Conservation (phyloP, 92 coral and sea anemone species). For the Pocillopora meandrina region DNA sequence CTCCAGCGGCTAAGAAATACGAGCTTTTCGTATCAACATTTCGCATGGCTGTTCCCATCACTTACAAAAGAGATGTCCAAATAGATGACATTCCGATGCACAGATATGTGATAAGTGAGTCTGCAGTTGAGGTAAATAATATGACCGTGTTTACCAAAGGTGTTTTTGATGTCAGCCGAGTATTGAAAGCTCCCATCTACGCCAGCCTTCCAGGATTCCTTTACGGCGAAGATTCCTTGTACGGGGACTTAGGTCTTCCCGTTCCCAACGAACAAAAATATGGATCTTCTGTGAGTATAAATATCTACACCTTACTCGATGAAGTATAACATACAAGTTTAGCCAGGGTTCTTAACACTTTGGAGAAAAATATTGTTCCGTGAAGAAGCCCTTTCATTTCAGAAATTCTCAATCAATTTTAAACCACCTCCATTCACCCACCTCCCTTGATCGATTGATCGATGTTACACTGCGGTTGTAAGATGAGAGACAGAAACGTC, state of each 20-base stretch:
- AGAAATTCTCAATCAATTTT: too few species aligned
- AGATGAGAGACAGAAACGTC: too few species aligned
- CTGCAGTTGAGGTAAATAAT: conserved; percentile 54
- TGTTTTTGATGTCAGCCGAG: conserved; percentile 60
- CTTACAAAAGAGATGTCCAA: conserved; percentile 45
- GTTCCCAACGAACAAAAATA: conserved; percentile 56
- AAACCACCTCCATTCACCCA: too few species aligned
- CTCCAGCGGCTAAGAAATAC: conserved; percentile 37
- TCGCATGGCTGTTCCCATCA: conserved; percentile 43
- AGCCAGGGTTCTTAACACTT: too few species aligned
- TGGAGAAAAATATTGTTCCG: too few species aligned
- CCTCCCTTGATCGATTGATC: too few species aligned
- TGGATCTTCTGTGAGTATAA: conserved; percentile 67
- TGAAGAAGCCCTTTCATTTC: too few species aligned
- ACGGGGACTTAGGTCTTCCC: conserved; percentile 41
- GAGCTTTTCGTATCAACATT: conserved; percentile 62
- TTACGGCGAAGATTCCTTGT: conserved; percentile 52
- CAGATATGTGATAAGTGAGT: conserved; percentile 52
- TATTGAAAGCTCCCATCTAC: conserved; percentile 55
- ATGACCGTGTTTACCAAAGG: conserved; percentile 67
- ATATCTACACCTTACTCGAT: too few species aligned
- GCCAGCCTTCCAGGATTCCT: conserved; percentile 77
- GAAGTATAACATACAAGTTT: too few species aligned
- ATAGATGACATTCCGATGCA: conserved; percentile 63
- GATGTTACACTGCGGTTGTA: too few species aligned